Percentiles rank a stretch among this genome's conserved stretches.
Conservation (phyloP, 2,888 invertebrate species). For the Crossocerus cetratus region DNA sequence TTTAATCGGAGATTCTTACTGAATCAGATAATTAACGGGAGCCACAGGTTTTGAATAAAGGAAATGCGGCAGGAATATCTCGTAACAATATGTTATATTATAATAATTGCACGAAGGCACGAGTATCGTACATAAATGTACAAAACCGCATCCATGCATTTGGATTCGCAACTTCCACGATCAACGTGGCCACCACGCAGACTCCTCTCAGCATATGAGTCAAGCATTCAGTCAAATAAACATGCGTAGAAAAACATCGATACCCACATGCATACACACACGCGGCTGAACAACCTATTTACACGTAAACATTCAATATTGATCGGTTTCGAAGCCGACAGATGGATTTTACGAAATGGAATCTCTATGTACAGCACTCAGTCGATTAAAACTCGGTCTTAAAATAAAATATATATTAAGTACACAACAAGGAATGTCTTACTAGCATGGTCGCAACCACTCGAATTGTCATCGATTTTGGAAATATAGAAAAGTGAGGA, state of each 20-base stretch:
- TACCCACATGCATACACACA: constrained; percentile 32
- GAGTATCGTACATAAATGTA: constrained; percentile 44
- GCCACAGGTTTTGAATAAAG: too few relatives aligned
- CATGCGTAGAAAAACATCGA: constrained; percentile 30
- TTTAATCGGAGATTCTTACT: too few relatives aligned
- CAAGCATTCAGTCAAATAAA: constrained; percentile 2
- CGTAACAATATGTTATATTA: constrained; percentile 53
- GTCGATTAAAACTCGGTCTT: constrained; percentile 21
- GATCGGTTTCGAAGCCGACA: constrained; percentile 5
- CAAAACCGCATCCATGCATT: constrained; percentile 23
- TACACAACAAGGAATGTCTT: constrained; percentile 67
- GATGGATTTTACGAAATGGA: constrained; percentile 34
- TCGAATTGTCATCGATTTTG: not conserved
- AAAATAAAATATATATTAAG: constrained; percentile 67
- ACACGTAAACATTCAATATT: constrained; percentile 32
- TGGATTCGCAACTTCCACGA: constrained; percentile 31
- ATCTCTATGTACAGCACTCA: constrained; percentile 39
- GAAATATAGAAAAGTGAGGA: constrained; percentile 1
- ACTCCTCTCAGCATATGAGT: too few relatives aligned
- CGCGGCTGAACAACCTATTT: constrained; percentile 39
- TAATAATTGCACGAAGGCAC: constrained; percentile 33
- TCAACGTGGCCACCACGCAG: constrained; percentile 41
- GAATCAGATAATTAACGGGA: too few relatives aligned
- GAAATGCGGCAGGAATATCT: too few relatives aligned
- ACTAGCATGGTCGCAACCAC: constrained; percentile 25